Base-by-base conservation (phyloP, 2,888 invertebrate genomes). In the Macrophya annulata region DNA sequence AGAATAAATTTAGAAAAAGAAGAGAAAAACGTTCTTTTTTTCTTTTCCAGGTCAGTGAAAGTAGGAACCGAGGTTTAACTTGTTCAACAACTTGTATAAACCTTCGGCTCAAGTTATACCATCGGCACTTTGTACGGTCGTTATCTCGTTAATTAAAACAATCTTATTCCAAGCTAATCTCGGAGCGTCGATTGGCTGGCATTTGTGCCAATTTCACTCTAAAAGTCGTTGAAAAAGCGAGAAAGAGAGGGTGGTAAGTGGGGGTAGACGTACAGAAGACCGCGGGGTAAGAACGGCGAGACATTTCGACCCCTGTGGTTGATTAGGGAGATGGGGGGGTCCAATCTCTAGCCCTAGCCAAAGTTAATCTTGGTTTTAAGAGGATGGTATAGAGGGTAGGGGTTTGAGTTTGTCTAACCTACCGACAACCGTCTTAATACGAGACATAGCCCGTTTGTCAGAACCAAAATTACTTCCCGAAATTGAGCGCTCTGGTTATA, bases 401-500 rank as follows among this genome's bases (percentile, higher is more conserved):
- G 43, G 17, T 87, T 88, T 88, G 87, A 88, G 88, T 87, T 88
- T 87, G 87, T 86, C 89, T 88, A 31, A 83, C 71, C 83, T 83
- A 68, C 83, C 83, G 83, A 71, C 68, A 71, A 83, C 83, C 83
- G 62, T 43, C 48, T 83, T 65, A 88, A 87, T 87, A 87, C 85
- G 85, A 71, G 85, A 86, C 85, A 88, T 86, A 87, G 90, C 88
- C 88, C 87, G 89, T 90, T 90, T 88, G 88, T 90, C 88, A 87
- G 87, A 86, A 85, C 74, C 86, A 86, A 88, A 89, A 90, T 91
- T 90, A 89, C 88, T 90, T 85, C 87, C 88, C 89, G 89, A 90
- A 90, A 91, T 91, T 89, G 90, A 89, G 88, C 85, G 87, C 40
- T 45, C 68, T 15, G 88, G 83, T 88, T 89, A 87, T 88, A 89